These are phyloP conservation scores for Orchesella flavescens DNA, from an alignment of 2,888 invertebrate genomes.

Conservation along the genomic window DNA sequence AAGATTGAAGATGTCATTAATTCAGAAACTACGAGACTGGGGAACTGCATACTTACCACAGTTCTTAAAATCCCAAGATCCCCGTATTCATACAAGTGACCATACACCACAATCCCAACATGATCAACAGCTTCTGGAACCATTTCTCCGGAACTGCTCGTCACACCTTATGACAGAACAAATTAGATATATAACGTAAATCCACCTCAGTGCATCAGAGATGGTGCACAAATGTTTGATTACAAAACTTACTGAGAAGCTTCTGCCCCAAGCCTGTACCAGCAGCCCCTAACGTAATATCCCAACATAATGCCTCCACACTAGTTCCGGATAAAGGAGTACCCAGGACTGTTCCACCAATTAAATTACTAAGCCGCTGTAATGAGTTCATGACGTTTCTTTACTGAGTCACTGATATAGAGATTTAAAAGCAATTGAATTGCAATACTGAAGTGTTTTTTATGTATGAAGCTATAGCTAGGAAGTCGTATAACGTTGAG, in stretches of 20 bases:
- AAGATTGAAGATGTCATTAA: neutral
- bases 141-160: constrained; percentile 61
- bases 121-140: constrained; percentile 70
- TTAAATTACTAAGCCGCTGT: constrained; percentile 57
- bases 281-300: constrained; percentile 68
- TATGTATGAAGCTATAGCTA: too few relatives aligned
- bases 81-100: constrained; percentile 69
- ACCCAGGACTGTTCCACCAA: constrained; percentile 52
- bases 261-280: constrained; percentile 67
- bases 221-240: neutral
- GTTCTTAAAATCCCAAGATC: constrained; percentile 66
- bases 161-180: constrained; percentile 39
- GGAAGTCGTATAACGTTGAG: too few relatives aligned
- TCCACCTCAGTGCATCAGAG: too few relatives aligned
- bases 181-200: too few relatives aligned
- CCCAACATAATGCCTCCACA: constrained; percentile 69
- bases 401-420: neutral
- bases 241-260: constrained; percentile 49
- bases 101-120: constrained; percentile 67
- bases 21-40: neutral
- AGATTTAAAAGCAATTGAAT: too few relatives aligned
- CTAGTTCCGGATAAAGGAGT: constrained; percentile 29
- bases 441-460: too few relatives aligned
- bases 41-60: constrained; percentile 29
- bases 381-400: constrained; percentile 44